These are phyloP conservation scores for Pangasius macronema DNA, from an alignment of 2,797 vertebrate genomes.

Conservation along the genomic window DNA sequence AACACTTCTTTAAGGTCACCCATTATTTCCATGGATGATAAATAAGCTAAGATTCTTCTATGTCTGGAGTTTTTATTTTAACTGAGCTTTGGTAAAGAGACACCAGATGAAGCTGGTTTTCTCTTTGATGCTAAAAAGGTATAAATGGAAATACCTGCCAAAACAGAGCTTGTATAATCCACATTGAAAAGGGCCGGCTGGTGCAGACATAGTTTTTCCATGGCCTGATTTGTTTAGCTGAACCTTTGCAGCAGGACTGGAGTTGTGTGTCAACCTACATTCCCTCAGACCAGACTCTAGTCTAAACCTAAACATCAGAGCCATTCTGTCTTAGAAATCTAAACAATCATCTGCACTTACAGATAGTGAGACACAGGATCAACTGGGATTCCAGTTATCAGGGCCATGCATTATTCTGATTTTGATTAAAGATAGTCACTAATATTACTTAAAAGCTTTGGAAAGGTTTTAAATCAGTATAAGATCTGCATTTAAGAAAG, in stretches of 20 bases:
- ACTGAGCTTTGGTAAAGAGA: neutral
- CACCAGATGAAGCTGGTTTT: neutral
- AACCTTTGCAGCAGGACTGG: conserved; percentile 60
- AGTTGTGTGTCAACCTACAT: conserved; percentile 70
- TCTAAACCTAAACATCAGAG: conserved; percentile 50
- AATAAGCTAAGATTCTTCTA: neutral
- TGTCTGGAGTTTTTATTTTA: neutral
- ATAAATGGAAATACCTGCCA: conserved; percentile 63
- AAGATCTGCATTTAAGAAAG: neutral
- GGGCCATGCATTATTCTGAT: neutral
- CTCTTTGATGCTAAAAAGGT: conserved; percentile 50
- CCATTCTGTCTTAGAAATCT: conserved; percentile 58
- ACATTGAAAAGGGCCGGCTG: conserved; percentile 67
- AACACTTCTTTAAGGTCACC: neutral
- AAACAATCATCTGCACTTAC: conserved; percentile 47
- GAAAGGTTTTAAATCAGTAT: neutral
- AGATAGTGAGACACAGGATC: conserved; percentile 5
- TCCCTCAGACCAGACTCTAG: conserved; percentile 50
- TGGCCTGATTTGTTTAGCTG: conserved; percentile 74
- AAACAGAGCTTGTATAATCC: conserved; percentile 71
- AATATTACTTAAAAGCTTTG: neutral
- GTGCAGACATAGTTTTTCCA: conserved; percentile 70
- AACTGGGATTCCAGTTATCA: conserved; percentile 11
- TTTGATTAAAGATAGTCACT: neutral
- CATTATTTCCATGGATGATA: neutral